phyloP scores from a whole-genome alignment of 1,140 invertebrate genomes.

The Geopemphigus sp. region DNA sequence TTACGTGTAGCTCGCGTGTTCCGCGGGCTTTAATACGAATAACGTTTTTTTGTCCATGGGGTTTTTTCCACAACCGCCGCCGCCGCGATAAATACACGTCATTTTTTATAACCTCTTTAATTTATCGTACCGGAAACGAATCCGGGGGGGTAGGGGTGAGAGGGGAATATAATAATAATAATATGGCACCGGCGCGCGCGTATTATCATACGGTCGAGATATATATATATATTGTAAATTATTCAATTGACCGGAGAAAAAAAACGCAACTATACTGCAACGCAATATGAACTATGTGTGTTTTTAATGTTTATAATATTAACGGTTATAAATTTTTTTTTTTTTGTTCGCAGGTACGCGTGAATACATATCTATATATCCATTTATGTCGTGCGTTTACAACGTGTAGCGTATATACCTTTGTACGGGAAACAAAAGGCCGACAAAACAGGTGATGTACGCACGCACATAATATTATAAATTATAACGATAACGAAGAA shows the following conservation, averaged over 20 bases:
- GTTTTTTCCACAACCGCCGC: no score
- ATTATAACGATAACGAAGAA: not conserved
- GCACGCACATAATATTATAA: not conserved
- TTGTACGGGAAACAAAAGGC: constrained; percentile 28
- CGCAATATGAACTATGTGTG: not conserved
- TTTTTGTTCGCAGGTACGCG: constrained; percentile 10
- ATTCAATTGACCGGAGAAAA: constrained; percentile 39
- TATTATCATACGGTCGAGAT: not conserved
- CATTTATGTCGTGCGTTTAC: not conserved
- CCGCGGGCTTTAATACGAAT: not conserved
- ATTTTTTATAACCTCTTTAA: constrained; percentile 37
- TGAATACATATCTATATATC: constrained; percentile 9
- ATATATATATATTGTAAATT: constrained; percentile 14
- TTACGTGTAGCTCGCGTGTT: not conserved
- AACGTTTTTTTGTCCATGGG: not conserved
- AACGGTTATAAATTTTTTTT: not conserved
- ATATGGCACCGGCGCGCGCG: no score
- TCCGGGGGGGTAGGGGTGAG: no score
- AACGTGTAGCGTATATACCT: not conserved
- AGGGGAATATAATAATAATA: constrained; percentile 33
- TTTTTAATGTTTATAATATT: constrained; percentile 15
- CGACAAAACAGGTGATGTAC: constrained; percentile 13
- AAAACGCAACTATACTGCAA: constrained; percentile 13
- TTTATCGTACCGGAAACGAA: constrained; percentile 14
- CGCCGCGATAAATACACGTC: constrained; percentile 7